These are phyloP conservation scores for Acanthiza pusilla DNA, from an alignment of 2,797 vertebrate species.

Conservation along the genomic window DNA sequence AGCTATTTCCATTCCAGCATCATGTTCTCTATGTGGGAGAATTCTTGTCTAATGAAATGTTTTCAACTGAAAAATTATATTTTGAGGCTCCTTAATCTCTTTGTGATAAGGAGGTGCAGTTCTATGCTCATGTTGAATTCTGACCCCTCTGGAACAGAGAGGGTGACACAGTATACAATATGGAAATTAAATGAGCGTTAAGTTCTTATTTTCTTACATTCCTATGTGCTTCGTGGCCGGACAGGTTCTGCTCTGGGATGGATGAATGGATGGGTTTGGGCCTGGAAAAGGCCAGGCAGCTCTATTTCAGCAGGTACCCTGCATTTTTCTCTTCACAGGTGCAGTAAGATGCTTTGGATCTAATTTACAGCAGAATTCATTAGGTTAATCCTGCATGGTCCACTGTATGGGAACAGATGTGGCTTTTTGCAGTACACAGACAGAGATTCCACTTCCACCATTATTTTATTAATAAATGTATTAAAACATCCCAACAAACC, in stretches of 20 bases:
- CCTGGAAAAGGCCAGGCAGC: not conserved
- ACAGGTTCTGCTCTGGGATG: not conserved
- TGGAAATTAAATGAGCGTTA: not conserved
- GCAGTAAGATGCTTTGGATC: not conserved
- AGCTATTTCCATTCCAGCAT: conserved; percentile 26
- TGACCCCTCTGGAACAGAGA: not conserved
- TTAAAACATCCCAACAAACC: not conserved
- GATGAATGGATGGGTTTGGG: not conserved
- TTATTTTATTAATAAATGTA: not conserved
- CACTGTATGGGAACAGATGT: not conserved
- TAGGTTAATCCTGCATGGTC: not conserved
- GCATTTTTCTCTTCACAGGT: not conserved
- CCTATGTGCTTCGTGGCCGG: not conserved
- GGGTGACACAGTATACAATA: not conserved
- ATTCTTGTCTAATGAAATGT: not conserved
- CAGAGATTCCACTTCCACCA: not conserved
- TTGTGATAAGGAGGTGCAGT: not conserved
- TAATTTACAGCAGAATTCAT: not conserved
- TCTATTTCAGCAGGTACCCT: not conserved
- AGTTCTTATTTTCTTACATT: not conserved
- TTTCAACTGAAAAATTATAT: not conserved
- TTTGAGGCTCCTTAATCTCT: not conserved
- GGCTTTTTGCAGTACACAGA: not conserved
- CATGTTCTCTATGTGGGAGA: not conserved
- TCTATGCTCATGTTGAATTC: not conserved